Evolutionary conservation across 2,797 vertebrate species (phyloP).

Genomic region (Lepus townsendii): DNA sequence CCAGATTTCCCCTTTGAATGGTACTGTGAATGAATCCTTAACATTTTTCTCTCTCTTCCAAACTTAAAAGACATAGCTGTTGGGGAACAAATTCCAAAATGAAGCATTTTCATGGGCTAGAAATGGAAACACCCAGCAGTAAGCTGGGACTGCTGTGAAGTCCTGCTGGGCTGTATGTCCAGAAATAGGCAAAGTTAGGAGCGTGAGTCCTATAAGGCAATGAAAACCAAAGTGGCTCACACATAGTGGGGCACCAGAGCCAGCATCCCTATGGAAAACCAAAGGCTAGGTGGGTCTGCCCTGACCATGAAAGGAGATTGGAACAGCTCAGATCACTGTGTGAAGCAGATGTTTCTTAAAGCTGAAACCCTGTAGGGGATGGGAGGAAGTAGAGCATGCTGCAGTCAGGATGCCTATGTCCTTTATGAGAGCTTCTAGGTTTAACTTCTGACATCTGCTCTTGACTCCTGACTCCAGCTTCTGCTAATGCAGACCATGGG

Average conservation of each 20-base stretch:
- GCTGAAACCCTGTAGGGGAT: background rate
- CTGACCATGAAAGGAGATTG: conserved; percentile 34
- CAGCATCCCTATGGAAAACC: background rate
- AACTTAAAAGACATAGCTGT: conserved; percentile 42
- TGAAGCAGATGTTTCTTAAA: conserved; percentile 13
- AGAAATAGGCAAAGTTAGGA: conserved; percentile 67
- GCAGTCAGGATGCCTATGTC: too few species aligned
- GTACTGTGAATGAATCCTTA: background rate
- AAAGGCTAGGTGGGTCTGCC: conserved; percentile 23
- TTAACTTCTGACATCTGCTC: too few species aligned
- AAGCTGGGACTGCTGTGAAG: background rate
- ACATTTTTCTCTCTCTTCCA: background rate
- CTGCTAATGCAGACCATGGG: too few species aligned
- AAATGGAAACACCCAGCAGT: conserved; percentile 54
- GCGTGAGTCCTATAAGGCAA: background rate
- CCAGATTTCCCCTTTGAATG: background rate
- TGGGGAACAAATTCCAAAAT: background rate
- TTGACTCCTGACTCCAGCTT: too few species aligned
- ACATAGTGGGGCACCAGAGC: background rate
- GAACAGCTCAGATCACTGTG: conserved; percentile 32
- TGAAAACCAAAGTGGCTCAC: conserved; percentile 47
- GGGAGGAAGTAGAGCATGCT: conserved; percentile 56
- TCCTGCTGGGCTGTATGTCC: conserved; percentile 46
- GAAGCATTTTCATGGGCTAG: conserved; percentile 15
- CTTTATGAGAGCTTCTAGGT: too few species aligned